Conservation (phyloP, 2,888 invertebrate species). For the Seira musarum region DNA sequence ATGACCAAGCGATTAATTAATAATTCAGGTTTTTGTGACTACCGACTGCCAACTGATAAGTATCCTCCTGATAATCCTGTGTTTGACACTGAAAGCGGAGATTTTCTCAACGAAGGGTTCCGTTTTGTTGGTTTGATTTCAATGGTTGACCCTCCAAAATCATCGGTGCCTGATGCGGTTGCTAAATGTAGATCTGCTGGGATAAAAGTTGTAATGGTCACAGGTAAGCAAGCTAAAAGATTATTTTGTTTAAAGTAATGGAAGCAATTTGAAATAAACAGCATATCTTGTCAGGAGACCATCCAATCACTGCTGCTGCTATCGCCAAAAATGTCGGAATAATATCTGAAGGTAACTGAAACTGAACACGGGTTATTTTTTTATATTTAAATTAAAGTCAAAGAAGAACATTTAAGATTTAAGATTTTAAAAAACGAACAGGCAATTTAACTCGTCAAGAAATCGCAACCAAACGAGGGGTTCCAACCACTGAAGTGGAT, state of each 20-base stretch:
- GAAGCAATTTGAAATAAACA: too few species aligned
- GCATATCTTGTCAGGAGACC: too few species aligned
- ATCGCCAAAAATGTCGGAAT: slow-evolving; percentile 92
- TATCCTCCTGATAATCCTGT: slow-evolving; percentile 76
- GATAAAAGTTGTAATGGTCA: slow-evolving; percentile 84
- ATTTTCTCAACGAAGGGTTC: slow-evolving; percentile 79
- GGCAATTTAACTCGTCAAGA: slow-evolving; percentile 73
- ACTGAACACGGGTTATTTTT: too few species aligned
- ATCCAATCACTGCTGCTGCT: slow-evolving; percentile 52
- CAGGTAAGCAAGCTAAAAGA: slow-evolving; percentile 83
- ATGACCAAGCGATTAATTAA: too few species aligned
- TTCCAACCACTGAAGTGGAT: slow-evolving; percentile 72
- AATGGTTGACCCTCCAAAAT: slow-evolving; percentile 82
- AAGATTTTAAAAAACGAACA: too few species aligned
- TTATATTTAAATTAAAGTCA: neutral
- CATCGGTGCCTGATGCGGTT: slow-evolving; percentile 80
- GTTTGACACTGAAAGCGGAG: slow-evolving; percentile 76
- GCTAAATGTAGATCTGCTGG: slow-evolving; percentile 82
- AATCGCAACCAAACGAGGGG: slow-evolving; percentile 73
- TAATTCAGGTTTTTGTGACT: slow-evolving; percentile 73
- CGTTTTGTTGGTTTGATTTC: slow-evolving; percentile 80
- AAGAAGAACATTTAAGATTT: too few species aligned
- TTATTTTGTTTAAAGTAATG: slow-evolving; percentile 14
- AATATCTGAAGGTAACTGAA: slow-evolving; percentile 84
- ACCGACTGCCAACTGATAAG: slow-evolving; percentile 71